Conservation (phyloP, 1,140 invertebrate genomes). For the Drosophila ogumai region DNA sequence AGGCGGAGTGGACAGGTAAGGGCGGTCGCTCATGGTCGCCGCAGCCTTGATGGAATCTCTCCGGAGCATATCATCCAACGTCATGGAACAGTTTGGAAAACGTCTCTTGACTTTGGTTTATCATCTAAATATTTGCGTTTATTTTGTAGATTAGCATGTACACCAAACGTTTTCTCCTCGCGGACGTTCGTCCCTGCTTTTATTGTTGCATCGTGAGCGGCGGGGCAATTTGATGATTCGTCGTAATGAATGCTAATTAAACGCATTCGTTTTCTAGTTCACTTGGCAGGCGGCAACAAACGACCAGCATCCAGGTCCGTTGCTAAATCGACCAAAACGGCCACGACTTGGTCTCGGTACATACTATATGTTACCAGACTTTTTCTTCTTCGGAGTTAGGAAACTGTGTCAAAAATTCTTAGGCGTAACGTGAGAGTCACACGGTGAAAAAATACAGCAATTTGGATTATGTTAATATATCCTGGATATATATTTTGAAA, state of each 20-base stretch:
- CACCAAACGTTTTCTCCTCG: constrained; percentile 58
- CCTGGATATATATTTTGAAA: no score
- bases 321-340: constrained; percentile 40
- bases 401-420: constrained; percentile 79
- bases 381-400: constrained; percentile 35
- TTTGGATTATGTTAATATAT: neutral
- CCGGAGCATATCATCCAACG: constrained; percentile 33
- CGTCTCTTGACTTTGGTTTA: constrained; percentile 57
- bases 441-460: neutral
- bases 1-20: constrained; percentile 33
- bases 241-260: constrained; percentile 84
- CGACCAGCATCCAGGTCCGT: constrained; percentile 49
- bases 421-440: constrained; percentile 60
- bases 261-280: constrained; percentile 84
- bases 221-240: constrained; percentile 76
- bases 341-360: constrained; percentile 21
- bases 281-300: constrained; percentile 59
- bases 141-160: constrained; percentile 78
- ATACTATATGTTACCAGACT: constrained; percentile 9
- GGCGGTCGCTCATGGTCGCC: constrained; percentile 23
- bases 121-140: constrained; percentile 76
- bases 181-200: constrained; percentile 33
- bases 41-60: constrained; percentile 48
- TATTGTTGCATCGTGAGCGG: constrained; percentile 70
- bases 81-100: constrained; percentile 78